These are phyloP conservation scores for Galago senegalensis DNA, from an alignment of 2,797 vertebrate genomes.

Conservation along the genomic window DNA sequence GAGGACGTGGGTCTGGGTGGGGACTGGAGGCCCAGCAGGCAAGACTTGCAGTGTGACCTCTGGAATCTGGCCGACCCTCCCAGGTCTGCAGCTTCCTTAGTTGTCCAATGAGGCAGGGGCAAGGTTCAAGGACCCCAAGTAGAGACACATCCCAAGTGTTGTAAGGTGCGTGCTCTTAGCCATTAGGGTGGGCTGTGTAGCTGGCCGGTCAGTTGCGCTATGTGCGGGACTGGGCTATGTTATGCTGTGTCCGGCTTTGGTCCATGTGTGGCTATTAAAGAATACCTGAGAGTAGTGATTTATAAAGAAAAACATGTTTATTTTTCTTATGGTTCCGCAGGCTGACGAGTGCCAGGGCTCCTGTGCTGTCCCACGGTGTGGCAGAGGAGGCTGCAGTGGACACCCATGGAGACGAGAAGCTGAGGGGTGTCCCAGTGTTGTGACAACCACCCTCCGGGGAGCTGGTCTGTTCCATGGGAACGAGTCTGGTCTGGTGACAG, in stretches of 20 bases:
- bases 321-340: neutral
- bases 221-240: neutral
- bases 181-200: neutral
- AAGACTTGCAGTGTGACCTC: neutral
- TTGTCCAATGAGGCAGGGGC: neutral
- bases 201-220: neutral
- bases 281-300: neutral
- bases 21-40: accelerated
- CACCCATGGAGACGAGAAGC: neutral
- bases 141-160: neutral
- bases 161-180: accelerated
- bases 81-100: neutral
- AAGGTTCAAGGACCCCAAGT: too few relatives aligned
- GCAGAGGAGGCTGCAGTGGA: neutral
- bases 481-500: neutral
- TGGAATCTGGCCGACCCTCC: neutral
- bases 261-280: neutral
- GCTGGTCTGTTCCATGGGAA: neutral
- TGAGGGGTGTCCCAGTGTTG: neutral
- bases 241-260: too few relatives aligned
- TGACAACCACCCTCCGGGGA: neutral
- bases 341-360: neutral
- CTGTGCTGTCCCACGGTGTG: neutral
- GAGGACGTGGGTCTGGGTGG: accelerated
- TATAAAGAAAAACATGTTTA: neutral